Conservation (phyloP, 2,797 vertebrate species). For the Ciconia nigra region DNA sequence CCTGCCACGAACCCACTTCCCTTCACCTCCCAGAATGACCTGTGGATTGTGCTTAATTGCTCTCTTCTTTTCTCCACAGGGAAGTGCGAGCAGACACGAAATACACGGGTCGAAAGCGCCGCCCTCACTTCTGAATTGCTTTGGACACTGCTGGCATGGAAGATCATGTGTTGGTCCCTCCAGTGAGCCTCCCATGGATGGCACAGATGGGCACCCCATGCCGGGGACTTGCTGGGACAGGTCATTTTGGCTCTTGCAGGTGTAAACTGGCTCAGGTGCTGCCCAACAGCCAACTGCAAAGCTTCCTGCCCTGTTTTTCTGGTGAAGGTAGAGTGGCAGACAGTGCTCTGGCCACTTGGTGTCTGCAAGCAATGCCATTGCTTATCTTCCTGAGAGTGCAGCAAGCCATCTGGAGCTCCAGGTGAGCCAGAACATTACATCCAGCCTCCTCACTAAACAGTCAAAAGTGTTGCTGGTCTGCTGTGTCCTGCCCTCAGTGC, state of each 20-base stretch:
- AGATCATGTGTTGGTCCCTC: neutral
- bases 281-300: neutral
- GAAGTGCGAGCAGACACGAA: constrained; percentile 90
- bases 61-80: constrained; percentile 67
- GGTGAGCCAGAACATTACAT: neutral
- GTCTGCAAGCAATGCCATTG: neutral
- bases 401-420: neutral
- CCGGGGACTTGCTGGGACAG: neutral
- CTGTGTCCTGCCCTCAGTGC: neutral
- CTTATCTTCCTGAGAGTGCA: neutral
- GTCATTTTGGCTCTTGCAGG: neutral
- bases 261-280: neutral
- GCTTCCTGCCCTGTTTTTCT: neutral
- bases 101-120: constrained; percentile 91
- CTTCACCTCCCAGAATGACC: neutral
- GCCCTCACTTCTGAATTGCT: constrained; percentile 83
- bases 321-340: neutral
- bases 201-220: neutral
- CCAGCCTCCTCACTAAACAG: constrained; percentile 5
- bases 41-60: neutral
- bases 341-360: neutral
- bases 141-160: neutral
- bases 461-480: neutral
- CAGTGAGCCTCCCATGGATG: neutral
- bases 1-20: neutral